Evolutionary conservation across 2,888 invertebrate species (phyloP).

Genomic region (Phyllotreta striolata): DNA sequence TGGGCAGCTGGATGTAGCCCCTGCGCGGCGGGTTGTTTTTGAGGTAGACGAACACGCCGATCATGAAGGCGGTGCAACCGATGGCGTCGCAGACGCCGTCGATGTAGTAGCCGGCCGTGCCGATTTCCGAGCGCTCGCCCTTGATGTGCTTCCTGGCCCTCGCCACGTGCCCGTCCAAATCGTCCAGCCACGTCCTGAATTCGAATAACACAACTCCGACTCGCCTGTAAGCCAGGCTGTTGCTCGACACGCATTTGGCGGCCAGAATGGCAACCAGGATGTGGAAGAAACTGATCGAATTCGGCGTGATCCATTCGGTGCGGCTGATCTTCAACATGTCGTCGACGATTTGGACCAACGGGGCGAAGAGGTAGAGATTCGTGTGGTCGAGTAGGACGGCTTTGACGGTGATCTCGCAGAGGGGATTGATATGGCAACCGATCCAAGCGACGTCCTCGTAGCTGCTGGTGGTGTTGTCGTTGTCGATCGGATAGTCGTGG

Average conservation of each 20-base stretch:
- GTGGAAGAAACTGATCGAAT: slow-evolving; percentile 83
- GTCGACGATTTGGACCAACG: slow-evolving; percentile 78
- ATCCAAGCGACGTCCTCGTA: slow-evolving; percentile 69
- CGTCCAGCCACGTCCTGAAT: slow-evolving; percentile 83
- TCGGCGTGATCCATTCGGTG: slow-evolving; percentile 74
- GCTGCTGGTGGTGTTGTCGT: slow-evolving; percentile 49
- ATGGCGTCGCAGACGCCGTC: slow-evolving; percentile 84
- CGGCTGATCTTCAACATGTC: slow-evolving; percentile 63
- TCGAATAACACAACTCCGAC: slow-evolving; percentile 81
- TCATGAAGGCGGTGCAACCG: slow-evolving; percentile 75
- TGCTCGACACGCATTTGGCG: slow-evolving; percentile 78
- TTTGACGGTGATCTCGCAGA: slow-evolving; percentile 85
- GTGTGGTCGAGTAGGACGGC: slow-evolving; percentile 82
- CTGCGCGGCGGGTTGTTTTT: slow-evolving; percentile 77
- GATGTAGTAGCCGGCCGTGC: slow-evolving; percentile 80
- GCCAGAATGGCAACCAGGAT: slow-evolving; percentile 77
- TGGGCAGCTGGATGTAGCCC: slow-evolving; percentile 75
- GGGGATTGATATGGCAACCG: slow-evolving; percentile 76
- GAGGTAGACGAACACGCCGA: slow-evolving; percentile 74
- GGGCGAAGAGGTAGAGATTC: slow-evolving; percentile 84
- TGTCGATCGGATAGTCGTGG: slow-evolving; percentile 71
- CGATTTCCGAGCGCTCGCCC: slow-evolving; percentile 83
- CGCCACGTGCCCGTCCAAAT: slow-evolving; percentile 87
- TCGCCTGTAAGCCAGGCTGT: slow-evolving; percentile 74
- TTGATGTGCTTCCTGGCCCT: slow-evolving; percentile 77